phyloP scores from a whole-genome alignment of 2,113 vertebrate species.

The Camelus bactrianus region DNA sequence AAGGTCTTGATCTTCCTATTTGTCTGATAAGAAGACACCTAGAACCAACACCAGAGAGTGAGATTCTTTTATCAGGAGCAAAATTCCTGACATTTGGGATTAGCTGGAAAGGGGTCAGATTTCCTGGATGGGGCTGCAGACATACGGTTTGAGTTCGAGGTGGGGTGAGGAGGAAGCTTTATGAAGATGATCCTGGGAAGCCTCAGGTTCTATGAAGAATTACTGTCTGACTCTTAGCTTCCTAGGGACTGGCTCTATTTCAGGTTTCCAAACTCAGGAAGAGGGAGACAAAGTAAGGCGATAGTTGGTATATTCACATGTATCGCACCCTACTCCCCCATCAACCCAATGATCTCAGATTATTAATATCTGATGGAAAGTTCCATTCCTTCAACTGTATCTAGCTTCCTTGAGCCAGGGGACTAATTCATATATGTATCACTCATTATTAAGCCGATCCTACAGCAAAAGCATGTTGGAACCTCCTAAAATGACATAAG shows the following conservation, averaged over 20 bases:
- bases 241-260: neutral
- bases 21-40: neutral
- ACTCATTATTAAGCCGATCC: neutral
- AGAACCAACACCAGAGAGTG: neutral
- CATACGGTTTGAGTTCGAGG: neutral
- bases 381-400: neutral
- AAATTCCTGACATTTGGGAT: neutral
- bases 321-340: neutral
- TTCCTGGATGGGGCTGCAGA: neutral
- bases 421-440: neutral
- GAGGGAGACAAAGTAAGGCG: neutral
- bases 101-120: neutral
- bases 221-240: neutral
- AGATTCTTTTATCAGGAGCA: neutral
- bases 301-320: neutral
- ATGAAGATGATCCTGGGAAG: neutral
- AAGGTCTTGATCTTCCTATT: neutral
- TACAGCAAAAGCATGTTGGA: neutral
- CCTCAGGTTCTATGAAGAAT: neutral
- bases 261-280: neutral
- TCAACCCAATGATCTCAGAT: neutral
- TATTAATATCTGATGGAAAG: neutral
- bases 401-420: neutral
- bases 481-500: neutral
- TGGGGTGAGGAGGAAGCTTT: no score